A percentile compares a stretch with the other conserved stretches of the same genome.
Conservation (phyloP, 2,113 vertebrate genomes). For the Lipophrys pholis region DNA sequence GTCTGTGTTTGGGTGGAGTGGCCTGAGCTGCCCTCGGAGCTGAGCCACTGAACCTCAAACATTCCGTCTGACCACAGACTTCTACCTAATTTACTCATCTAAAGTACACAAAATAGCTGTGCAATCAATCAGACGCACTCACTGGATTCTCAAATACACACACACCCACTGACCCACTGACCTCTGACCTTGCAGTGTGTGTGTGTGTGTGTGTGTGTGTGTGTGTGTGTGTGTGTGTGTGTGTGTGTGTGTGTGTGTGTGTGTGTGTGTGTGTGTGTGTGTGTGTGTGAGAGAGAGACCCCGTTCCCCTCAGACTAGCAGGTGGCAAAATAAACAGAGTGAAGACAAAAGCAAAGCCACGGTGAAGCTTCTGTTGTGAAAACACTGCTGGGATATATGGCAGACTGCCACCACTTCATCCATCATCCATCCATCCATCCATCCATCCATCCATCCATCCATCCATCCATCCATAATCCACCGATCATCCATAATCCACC, state of each 20-base stretch:
- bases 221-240: slow-evolving; percentile 14
- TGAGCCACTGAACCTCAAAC: slow-evolving; percentile 66
- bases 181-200: slow-evolving; percentile 44
- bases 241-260: slow-evolving; percentile 27
- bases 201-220: slow-evolving; percentile 16
- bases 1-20: slow-evolving; percentile 25
- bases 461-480: not conserved
- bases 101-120: slow-evolving; percentile 68
- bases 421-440: slow-evolving; percentile 27
- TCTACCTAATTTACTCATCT: slow-evolving; percentile 61
- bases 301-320: slow-evolving; percentile 80
- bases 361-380: slow-evolving; percentile 80
- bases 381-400: slow-evolving; percentile 80
- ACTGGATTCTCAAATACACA: slow-evolving; percentile 6
- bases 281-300: slow-evolving; percentile 49
- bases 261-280: slow-evolving; percentile 10
- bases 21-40: slow-evolving; percentile 38
- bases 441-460: not conserved
- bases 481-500: no score
- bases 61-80: slow-evolving; percentile 71
- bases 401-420: slow-evolving; percentile 66
- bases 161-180: slow-evolving; percentile 61
- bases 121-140: slow-evolving; percentile 25
- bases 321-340: slow-evolving; percentile 86
- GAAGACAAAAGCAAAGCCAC: slow-evolving; percentile 79